A percentile compares a stretch with the other conserved stretches of the same genome.
Conservation (phyloP, 2,797 vertebrate genomes). For the Pitangus sulphuratus region DNA sequence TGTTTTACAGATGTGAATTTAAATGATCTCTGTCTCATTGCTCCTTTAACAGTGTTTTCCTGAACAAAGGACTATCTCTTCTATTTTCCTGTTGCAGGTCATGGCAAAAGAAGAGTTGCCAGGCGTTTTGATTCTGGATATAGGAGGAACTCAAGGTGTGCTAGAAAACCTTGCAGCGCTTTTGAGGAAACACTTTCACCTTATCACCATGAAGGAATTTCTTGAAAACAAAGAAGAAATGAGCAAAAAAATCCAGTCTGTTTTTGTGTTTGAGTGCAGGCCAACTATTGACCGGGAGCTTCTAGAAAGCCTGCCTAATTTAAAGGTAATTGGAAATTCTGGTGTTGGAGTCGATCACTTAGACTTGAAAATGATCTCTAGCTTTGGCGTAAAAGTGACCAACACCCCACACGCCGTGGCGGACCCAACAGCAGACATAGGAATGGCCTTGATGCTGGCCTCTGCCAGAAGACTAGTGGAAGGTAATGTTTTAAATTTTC, state of each 20-base stretch:
- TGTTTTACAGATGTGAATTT: background rate
- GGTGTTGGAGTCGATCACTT: constrained; percentile 83
- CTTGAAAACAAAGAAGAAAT: constrained; percentile 70
- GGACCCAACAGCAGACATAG: constrained; percentile 80
- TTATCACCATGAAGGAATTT: constrained; percentile 78
- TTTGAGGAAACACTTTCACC: constrained; percentile 75
- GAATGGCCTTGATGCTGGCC: constrained; percentile 80
- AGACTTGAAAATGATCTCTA: constrained; percentile 78
- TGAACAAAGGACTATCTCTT: background rate
- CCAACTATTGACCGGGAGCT: constrained; percentile 66
- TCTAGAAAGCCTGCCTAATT: constrained; percentile 74
- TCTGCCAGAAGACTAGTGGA: constrained; percentile 80
- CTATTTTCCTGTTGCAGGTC: constrained; percentile 15
- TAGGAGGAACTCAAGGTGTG: constrained; percentile 52
- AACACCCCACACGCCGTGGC: constrained; percentile 78
- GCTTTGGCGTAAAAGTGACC: constrained; percentile 79
- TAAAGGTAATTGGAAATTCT: constrained; percentile 78
- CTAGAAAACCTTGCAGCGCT: constrained; percentile 52
- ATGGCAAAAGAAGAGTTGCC: constrained; percentile 76
- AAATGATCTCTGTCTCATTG: background rate
- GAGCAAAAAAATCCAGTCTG: constrained; percentile 75
- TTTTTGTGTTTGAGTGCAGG: constrained; percentile 72
- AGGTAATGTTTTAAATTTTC: constrained; percentile 65
- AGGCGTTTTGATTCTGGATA: constrained; percentile 70
- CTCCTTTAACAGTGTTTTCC: background rate